Conservation (phyloP, 2,888 invertebrate species). For the Abscondita cerata region DNA sequence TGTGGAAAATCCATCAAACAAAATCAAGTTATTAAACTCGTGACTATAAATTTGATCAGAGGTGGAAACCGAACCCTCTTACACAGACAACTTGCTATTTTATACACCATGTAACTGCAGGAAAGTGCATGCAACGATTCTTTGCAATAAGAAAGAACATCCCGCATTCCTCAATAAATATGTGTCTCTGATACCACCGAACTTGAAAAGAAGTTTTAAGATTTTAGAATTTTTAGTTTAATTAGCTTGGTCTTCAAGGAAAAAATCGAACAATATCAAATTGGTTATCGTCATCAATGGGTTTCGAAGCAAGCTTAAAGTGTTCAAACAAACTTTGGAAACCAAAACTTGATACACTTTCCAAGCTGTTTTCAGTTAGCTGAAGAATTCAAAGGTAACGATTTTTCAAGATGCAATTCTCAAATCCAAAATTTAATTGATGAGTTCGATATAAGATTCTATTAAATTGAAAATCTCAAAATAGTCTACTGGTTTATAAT, state of each 20-base stretch:
- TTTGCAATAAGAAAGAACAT: slow-evolving; percentile 27
- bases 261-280: slow-evolving; percentile 11
- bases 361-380: neutral
- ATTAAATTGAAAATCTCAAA: slow-evolving; percentile 12
- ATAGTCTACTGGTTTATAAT: neutral
- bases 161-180: slow-evolving; percentile 20
- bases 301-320: slow-evolving; percentile 11
- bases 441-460: slow-evolving; percentile 4
- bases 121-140: slow-evolving; percentile 32
- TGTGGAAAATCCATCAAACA: slow-evolving; percentile 18
- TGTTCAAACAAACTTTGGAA: slow-evolving; percentile 14
- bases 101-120: slow-evolving; percentile 36
- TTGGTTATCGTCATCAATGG: slow-evolving; percentile 7
- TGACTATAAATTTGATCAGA: slow-evolving; percentile 7
- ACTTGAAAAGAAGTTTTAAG: slow-evolving; percentile 1
- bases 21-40: slow-evolving; percentile 13
- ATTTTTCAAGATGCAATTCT: slow-evolving; percentile 12
- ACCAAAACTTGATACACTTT: slow-evolving; percentile 13
- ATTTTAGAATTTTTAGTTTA: slow-evolving; percentile 11
- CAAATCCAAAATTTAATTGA: slow-evolving; percentile 10
- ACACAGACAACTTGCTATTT: slow-evolving; percentile 26
- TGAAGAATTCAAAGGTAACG: neutral
- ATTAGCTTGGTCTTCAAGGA: slow-evolving; percentile 16
- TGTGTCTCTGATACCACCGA: slow-evolving; percentile 13
- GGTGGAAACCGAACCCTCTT: neutral